Evolutionary conservation across 2,888 invertebrate genomes (phyloP).

Genomic region (Drosophila limbata): DNA sequence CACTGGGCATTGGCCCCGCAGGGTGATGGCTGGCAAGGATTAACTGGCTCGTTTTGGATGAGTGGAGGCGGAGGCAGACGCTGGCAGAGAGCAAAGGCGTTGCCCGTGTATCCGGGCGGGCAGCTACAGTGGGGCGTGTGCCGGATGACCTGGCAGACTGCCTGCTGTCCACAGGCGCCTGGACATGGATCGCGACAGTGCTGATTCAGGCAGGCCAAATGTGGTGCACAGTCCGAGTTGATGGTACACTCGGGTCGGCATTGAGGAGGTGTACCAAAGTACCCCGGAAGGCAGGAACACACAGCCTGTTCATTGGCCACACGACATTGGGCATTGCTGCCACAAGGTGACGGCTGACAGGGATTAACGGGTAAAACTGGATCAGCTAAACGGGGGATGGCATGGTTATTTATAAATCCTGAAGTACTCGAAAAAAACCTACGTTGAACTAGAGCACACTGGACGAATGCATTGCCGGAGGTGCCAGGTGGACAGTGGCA

Average conservation of each 20-base stretch:
- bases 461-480: conserved; percentile 90
- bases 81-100: conserved; percentile 90
- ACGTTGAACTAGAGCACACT: conserved; percentile 87
- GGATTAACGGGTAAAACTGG: conserved; percentile 84
- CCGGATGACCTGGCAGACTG: conserved; percentile 89
- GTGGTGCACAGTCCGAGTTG: conserved; percentile 90
- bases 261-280: conserved; percentile 90
- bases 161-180: conserved; percentile 90
- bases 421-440: conserved; percentile 80
- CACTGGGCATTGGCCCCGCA: conserved; percentile 89
- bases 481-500: conserved; percentile 90
- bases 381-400: conserved; percentile 51
- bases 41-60: conserved; percentile 79
- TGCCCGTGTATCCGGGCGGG: conserved; percentile 88
- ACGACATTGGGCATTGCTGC: conserved; percentile 91
- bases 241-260: conserved; percentile 92
- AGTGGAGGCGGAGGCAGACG: conserved; percentile 77
- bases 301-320: conserved; percentile 89
- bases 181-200: conserved; percentile 91
- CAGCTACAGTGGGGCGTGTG: conserved; percentile 90
- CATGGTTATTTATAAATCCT: background rate
- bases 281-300: conserved; percentile 90
- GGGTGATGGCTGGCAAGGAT: conserved; percentile 88
- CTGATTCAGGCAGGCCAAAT: conserved; percentile 90
- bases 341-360: conserved; percentile 91